Conservation (phyloP, 1,140 invertebrate species). For the Heliconius hermathena region DNA sequence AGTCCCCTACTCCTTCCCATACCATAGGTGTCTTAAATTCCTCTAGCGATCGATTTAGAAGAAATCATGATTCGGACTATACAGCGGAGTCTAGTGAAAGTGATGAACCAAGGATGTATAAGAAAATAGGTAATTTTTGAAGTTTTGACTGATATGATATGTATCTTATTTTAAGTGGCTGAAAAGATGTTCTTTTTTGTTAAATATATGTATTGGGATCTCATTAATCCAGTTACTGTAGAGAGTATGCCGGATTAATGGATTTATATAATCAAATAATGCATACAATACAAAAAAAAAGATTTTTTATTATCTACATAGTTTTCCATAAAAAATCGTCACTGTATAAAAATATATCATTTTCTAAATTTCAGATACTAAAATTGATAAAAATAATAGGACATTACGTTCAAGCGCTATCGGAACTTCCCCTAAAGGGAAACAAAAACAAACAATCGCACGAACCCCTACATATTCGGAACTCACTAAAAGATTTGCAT, state of each 20-base stretch:
- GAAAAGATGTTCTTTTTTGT: no score
- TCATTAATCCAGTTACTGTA: no score
- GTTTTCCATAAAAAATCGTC: no score
- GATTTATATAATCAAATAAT: no score
- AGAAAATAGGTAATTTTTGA: not conserved
- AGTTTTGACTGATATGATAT: no score
- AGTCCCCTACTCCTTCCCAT: not conserved
- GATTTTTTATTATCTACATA: no score
- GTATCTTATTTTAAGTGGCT: no score
- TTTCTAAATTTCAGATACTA: not conserved
- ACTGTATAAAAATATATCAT: not conserved
- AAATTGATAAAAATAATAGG: not conserved
- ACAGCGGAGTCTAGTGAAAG: not conserved
- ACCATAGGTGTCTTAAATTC: not conserved
- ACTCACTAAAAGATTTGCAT: constrained; percentile 41
- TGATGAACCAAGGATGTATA: not conserved
- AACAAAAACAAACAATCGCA: not conserved
- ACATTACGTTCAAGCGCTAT: constrained; percentile 17
- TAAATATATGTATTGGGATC: no score
- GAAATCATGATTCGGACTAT: not conserved
- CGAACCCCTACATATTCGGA: constrained; percentile 40
- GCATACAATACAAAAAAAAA: no score
- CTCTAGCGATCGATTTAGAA: not conserved
- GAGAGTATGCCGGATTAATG: no score
- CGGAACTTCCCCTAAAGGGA: not conserved